Evolutionary conservation across 1,140 invertebrate genomes (phyloP).

Genomic region (Brachionus rotundiformis): DNA sequence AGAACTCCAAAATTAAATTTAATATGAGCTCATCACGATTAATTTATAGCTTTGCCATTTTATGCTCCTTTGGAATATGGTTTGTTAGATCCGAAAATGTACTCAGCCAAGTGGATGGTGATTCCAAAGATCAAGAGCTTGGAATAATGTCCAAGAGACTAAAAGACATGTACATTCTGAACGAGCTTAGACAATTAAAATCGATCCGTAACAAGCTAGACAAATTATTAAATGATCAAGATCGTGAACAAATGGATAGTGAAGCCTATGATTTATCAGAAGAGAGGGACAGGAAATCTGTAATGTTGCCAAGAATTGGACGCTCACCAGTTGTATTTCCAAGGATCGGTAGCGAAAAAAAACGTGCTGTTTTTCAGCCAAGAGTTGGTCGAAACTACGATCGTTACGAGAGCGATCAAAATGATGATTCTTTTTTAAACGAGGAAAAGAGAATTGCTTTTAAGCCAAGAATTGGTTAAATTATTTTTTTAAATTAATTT

Average conservation of each 20-base stretch:
- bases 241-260: background rate
- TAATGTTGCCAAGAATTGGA: background rate
- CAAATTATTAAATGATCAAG: background rate
- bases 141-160: background rate
- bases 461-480: slow-evolving; percentile 44
- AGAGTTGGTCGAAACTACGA: slow-evolving; percentile 34
- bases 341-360: slow-evolving; percentile 6
- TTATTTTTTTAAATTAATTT: background rate
- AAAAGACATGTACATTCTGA: slow-evolving; percentile 1
- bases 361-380: slow-evolving; percentile 26
- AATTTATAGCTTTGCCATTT: background rate
- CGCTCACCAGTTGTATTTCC: slow-evolving; percentile 22
- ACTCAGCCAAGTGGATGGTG: background rate
- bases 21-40: background rate
- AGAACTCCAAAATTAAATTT: background rate
- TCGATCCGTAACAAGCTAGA: background rate
- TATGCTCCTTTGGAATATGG: background rate
- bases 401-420: background rate
- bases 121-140: background rate
- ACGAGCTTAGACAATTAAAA: background rate
- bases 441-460: slow-evolving; percentile 18
- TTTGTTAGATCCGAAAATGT: background rate
- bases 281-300: background rate
- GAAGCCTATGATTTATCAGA: background rate
- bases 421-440: background rate